phyloP scores from a whole-genome alignment of 2,113 vertebrate species.

The Platichthys stellatus region DNA sequence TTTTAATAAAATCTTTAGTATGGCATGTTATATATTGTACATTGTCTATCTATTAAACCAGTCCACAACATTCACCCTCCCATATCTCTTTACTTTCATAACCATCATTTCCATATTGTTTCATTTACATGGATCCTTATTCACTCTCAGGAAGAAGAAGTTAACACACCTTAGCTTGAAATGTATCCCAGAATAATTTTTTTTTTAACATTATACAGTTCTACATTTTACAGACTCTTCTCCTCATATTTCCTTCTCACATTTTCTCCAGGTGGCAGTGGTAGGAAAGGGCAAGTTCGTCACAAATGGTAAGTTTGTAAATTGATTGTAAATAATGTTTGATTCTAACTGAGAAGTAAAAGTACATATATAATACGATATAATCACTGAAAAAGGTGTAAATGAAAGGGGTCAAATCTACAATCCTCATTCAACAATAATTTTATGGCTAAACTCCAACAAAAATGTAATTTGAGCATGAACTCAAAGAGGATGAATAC shows the following conservation, averaged over 20 bases:
- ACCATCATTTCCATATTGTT: background rate
- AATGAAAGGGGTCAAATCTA: too few species aligned
- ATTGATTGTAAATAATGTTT: background rate
- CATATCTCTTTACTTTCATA: background rate
- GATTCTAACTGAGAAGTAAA: too few species aligned
- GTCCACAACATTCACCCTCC: background rate
- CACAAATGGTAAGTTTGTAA: constrained; percentile 69
- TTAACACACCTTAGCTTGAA: too few species aligned
- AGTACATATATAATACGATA: too few species aligned
- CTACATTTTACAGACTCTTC: background rate
- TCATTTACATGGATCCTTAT: background rate
- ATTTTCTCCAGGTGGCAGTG: constrained; percentile 62
- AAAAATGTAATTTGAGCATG: too few species aligned
- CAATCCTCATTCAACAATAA: too few species aligned
- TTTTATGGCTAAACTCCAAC: too few species aligned
- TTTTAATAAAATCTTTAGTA: background rate
- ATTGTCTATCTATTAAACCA: too few species aligned
- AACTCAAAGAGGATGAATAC: too few species aligned
- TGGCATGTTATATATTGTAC: background rate
- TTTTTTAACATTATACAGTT: too few species aligned
- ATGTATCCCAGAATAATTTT: background rate
- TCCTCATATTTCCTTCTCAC: background rate
- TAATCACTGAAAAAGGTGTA: too few species aligned
- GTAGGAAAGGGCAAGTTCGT: constrained; percentile 73
- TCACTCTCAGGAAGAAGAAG: background rate